A percentile compares a stretch with the other conserved stretches of the same genome.
phyloP scores from a whole-genome alignment of 2,113 vertebrate species.

The Chitala chitala region DNA sequence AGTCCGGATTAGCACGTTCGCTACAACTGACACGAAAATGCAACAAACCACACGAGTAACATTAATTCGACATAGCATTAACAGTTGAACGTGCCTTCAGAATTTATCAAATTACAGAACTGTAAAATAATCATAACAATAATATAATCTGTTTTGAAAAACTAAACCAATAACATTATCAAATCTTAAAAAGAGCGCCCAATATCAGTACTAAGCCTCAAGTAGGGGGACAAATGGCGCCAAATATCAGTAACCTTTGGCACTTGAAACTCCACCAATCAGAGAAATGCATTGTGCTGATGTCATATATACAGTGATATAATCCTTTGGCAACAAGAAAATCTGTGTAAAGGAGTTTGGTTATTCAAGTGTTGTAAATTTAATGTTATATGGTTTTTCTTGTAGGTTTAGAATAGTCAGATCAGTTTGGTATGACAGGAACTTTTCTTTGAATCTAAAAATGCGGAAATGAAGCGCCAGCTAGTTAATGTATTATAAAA shows the following conservation, averaged over 20 bases:
- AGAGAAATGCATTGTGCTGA: background rate
- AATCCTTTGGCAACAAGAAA: background rate
- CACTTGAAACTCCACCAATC: constrained; percentile 44
- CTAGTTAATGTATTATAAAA: too few relatives aligned
- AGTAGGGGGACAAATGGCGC: constrained; percentile 49
- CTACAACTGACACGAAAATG: background rate
- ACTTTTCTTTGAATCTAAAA: too few relatives aligned
- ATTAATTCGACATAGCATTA: background rate
- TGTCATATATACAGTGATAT: background rate
- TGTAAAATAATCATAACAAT: too few relatives aligned
- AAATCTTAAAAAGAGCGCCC: constrained; percentile 19
- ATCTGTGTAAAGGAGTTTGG: background rate
- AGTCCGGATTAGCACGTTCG: background rate
- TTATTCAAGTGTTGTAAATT: too few relatives aligned
- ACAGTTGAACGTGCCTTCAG: background rate
- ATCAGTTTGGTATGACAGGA: too few relatives aligned
- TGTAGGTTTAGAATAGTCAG: too few relatives aligned
- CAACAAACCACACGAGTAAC: background rate
- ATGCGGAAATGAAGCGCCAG: too few relatives aligned
- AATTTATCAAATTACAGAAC: background rate
- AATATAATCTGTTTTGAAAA: background rate
- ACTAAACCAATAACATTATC: background rate
- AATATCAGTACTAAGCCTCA: background rate
- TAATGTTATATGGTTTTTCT: too few relatives aligned
- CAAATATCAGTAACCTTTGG: constrained; percentile 51